Evolutionary conservation across 2,888 invertebrate species (phyloP), one percentile per base, ranked within the genome.

Genomic region (Vannuccia rotundouncinata): DNA sequence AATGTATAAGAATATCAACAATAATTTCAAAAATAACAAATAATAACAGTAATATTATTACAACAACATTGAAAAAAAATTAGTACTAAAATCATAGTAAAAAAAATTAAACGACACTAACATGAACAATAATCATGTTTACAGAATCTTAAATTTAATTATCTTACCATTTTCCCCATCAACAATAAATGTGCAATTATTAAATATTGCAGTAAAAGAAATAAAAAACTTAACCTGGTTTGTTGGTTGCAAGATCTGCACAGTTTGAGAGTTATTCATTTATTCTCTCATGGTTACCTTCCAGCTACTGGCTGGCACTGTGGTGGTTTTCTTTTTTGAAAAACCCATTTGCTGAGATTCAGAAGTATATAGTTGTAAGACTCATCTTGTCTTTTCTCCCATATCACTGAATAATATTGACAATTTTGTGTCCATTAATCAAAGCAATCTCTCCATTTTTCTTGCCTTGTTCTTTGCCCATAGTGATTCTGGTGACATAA

Each of bases 391-490:
- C 10, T 66, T 66, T 66, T 66, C 2, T 66, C 25, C 2, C 22
- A 22, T 22, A n/a, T 27, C 66, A 27, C 22, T 66, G 66, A 66
- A 66, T 66, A 66, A 5, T 66, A 66, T 66, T 66, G 66, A 27
- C 66, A 66, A 22, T 66, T 5, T 66, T 66, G 66, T 66, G 22
- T 66, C 22, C 66, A 22, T 27, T 66, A 66, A 22, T 66, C 5
- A 2, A 66, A 2, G 5, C 66, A 27, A 22, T 13, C 66, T 66
- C 66, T 66, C 25, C 17, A 22, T 66, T 66, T 66, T 17, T 66
- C 66, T 66, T 66, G 66, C 66, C 17, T 66, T 66, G 66, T 66
- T 66, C 66, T 66, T 5, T 66, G 66, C 66, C 13, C 66, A 66
- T 27, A 13, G 66, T 66, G 66, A n/a, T 66, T 66, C 66, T 27